Evolutionary conservation across 2,797 vertebrate species (phyloP), one percentile per base, ranked within the genome.

Genomic region (Eulemur coronatus): DNA sequence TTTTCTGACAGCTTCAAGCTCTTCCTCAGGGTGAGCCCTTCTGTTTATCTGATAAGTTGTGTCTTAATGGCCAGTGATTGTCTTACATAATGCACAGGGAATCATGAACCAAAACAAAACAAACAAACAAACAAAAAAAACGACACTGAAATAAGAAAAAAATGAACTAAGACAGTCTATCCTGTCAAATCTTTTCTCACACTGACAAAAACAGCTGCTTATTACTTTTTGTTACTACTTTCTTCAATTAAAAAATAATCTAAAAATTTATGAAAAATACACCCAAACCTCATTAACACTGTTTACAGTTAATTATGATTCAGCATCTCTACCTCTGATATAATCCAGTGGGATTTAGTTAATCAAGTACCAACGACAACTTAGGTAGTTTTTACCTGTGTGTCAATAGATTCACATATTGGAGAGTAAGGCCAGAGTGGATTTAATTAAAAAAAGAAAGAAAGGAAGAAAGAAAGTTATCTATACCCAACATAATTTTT

Each of bases 111-210:
- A 65, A 15, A 15, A 28, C 14, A 50, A 78, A n/a, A 1, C 41
- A 41, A 41, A 41, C 41, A 41, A 65, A 79, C 70, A 41, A 93
- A 94, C 61, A 79, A 75, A 93, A 94, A 85, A 57, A 28, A 59
- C 10, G 10, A 4, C n/a, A 46, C 30, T 92, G 52, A 82, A 94
- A 72, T 89, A 78, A 57, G 70, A 48, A 96, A 95, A 92, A 94
- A 81, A 76, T 33, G 73, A 76, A 63, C 52, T 26, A 75, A 30
- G 10, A 61, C 35, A 84, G 52, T 87, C 75, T 91, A 41, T 65
- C 48, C 38, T 93, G 89, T 97, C 92, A 97, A 59, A 73, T 95
- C 28, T 84, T 90, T 97, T 96, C 93, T 94, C 93, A 96, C 80
- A 76, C 46, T 97, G 75, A 96, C 95, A 96, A 93, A 96, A 96